Base-by-base conservation (phyloP, 2,888 invertebrate species). In the Nomada goodeniana region DNA sequence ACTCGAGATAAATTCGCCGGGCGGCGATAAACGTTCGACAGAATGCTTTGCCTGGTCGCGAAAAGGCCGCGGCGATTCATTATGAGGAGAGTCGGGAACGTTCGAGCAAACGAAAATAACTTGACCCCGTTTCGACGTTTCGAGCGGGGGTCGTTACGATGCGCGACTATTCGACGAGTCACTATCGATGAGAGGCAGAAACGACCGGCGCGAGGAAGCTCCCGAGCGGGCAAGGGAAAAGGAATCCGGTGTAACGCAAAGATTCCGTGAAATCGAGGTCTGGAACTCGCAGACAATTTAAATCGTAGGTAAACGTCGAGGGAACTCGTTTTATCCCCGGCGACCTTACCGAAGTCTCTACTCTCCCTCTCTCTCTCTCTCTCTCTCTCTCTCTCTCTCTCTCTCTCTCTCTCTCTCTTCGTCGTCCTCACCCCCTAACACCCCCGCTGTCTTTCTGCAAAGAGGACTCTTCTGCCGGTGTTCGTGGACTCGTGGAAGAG, bases 281-380 rank as follows among this genome's bases (percentile, higher is more conserved):
- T 65, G 63, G 61, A 63, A 65, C 61, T 50, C 36, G 69, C 59
- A 53, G 63, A 85, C 74, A 83, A 87, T 86, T 87, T 80, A 83
- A 86, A 83, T 80, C 75, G 80, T 79, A 79, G 80, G 87, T 86
- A 86, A 86, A 86, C 86, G 74, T 85, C 69, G 84, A 73, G 75
- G 74, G 74, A 72, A 76, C 86, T 86, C 86, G 86, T 80, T 85
- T 80, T 77, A 86, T 86, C 76, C 72, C 57, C 52, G 67, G 71
- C 72, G 68, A 73, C 74, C 82, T 86, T 87, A 84, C 81, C 82
- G 78, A 84, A 75, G 74, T 77, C 81, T 64, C 68, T 63, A 36
- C 69, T 26, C 29, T 47, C 15, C 13, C 15, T 47, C 47, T 26
- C 29, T 47, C 3, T 47, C 15, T 47, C 47, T 23, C 3, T 47